Conservation (phyloP, 2,113 vertebrate species). For the Ochotona curzoniae region DNA sequence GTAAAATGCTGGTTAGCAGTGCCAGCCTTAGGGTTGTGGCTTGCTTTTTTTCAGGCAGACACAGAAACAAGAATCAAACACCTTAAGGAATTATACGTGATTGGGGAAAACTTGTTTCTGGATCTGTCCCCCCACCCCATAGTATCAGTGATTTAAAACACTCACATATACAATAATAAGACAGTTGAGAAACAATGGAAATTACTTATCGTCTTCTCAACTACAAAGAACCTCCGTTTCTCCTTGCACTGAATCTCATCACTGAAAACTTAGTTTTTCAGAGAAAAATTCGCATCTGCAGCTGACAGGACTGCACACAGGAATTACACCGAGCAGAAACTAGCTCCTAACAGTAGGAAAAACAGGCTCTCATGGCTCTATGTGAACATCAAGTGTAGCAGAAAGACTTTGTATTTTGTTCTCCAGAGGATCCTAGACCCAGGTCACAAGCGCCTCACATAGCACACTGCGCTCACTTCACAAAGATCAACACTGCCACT, state of each 20-base stretch:
- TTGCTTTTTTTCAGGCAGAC: constrained; percentile 50
- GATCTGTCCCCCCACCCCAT: neutral
- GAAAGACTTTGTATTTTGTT: neutral
- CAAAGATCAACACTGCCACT: accelerated
- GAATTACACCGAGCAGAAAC: neutral
- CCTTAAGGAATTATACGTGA: neutral
- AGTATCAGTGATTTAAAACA: neutral
- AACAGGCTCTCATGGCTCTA: constrained; percentile 27
- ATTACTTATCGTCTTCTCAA: neutral
- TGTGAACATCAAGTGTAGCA: constrained; percentile 47
- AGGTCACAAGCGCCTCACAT: no score
- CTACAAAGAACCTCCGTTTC: neutral
- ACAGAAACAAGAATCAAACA: neutral
- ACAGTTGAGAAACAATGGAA: neutral
- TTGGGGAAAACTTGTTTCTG: neutral
- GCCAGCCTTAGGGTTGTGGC: neutral
- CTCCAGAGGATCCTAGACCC: no score
- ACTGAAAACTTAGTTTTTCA: neutral
- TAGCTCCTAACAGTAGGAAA: neutral
- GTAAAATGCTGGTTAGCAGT: neutral
- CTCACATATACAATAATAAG: neutral
- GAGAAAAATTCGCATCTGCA: neutral
- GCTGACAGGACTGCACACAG: neutral
- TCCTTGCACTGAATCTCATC: neutral
- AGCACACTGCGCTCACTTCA: accelerated